A percentile compares a stretch with the other conserved stretches of the same genome.
Conservation (phyloP, 2,113 vertebrate genomes). For the Phaethon lepturus region DNA sequence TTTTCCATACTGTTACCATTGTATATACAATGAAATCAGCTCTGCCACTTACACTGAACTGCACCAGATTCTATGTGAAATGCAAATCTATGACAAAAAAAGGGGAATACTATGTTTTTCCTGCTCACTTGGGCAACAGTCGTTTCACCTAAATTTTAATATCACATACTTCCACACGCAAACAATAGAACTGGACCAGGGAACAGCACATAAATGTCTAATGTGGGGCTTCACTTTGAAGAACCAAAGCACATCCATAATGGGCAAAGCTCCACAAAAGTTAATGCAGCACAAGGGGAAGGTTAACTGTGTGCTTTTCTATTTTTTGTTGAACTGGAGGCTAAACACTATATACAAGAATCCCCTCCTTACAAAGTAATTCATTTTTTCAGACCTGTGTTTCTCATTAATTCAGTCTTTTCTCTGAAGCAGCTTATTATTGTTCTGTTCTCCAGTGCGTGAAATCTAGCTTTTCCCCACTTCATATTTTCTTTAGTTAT, state of each 20-base stretch:
- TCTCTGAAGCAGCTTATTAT: neutral
- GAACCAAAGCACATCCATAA: neutral
- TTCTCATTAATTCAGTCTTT: neutral
- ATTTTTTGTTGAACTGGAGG: neutral
- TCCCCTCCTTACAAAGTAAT: neutral
- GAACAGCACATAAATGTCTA: neutral
- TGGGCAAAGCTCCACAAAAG: neutral
- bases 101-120: neutral
- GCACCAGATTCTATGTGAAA: accelerated
- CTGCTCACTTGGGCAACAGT: neutral
- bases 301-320: neutral
- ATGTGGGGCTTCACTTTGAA: neutral
- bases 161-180: neutral
- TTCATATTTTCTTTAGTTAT: neutral
- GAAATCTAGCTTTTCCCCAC: neutral
- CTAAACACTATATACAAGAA: neutral
- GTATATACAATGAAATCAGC: neutral
- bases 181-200: neutral
- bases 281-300: neutral
- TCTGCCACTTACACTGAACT: neutral
- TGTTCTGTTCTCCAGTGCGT: neutral
- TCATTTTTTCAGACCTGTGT: neutral
- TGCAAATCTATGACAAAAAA: neutral
- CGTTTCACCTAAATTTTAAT: neutral
- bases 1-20: neutral